Base-by-base conservation (phyloP, 2,113 vertebrate genomes). In the Verasper variegatus region DNA sequence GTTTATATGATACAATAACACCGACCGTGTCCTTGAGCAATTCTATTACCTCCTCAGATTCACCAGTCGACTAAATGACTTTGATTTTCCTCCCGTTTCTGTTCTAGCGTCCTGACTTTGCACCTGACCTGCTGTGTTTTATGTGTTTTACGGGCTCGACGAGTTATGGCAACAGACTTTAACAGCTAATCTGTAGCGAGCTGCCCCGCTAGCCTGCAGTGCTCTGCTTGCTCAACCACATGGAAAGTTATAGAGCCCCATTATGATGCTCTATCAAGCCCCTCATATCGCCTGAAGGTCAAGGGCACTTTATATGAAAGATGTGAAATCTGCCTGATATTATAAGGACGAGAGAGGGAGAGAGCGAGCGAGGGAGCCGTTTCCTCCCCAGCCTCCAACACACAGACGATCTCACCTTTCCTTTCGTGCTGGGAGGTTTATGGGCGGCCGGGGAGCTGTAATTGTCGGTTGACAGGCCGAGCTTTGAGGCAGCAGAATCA, bases 291-390 rank as follows among this genome's bases (percentile, higher is more conserved):
- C 78, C 71, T 72, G 63, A 84, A 90, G 88, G 86, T 90, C 86
- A 88, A 82, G 78, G 88, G 73, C 78, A 84, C 67, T 80, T 84
- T 70, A 86, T 86, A 73, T 82, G 70, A 81, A 85, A 82, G 72
- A 81, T 76, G 64, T 83, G 75, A 80, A 84, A 87, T 83, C 85
- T 80, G 83, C 78, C 80, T 66, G 10, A 80, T 86, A 74, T 84
- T 74, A 61, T 70, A 72, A 80, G 76, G 69, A 51, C 21, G 65
- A 57, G 60, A 31, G 58, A 1, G 54, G 18, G 13, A 47, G 20
- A 20, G 2, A 20, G 37, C 9, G 17, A 58, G 35, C 54, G 60
- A 26, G 55, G 23, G 65, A 75, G 63, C 31, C 0, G 27, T 78
- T 67, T 58, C 47, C 71, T 78, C 52, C 74, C 64, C 56, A 17